Evolutionary conservation across 2,888 invertebrate species (phyloP), one percentile per base, ranked within the genome.

Genomic region (Trissolcus japonicus): DNA sequence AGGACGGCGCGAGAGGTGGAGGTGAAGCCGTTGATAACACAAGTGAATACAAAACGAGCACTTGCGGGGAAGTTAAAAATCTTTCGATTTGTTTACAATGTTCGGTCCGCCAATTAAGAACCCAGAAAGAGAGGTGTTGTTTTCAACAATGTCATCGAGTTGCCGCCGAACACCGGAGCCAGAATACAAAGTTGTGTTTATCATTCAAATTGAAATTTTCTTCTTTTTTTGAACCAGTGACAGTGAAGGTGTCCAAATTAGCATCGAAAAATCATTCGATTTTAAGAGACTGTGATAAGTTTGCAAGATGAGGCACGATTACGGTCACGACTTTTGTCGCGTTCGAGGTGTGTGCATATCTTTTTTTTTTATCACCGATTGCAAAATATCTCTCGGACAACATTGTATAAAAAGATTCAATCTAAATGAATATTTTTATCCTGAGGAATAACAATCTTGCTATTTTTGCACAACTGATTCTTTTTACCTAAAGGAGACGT

Each of bases 81-180:
- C n/a, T 72, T 51, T 41, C 21, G 59, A 72, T 65, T 65, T 63
- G 54, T 65, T 59, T 43, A 59, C 53, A 59, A 16, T 40, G 59
- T 65, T 72, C 59, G n/a, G n/a, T 63, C 35, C 19, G 16, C 71
- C 63, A 71, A 71, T 71, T 71, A 71, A 43, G 50, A 71, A 61
- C 6, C 57, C 25, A 25, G 25, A 21, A 25, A 62, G 17, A 9
- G 53, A 46, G 46, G 25, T 11, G 46, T 14, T n/a, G 63, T 46
- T n/a, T n/a, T 17, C 50, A 63, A 57, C 56, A 51, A 51, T 57
- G 57, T 53, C 57, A 57, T 71, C 57, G 48, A 35, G 62, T 59
- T 29, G 40, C 14, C 43, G 7, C 35, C 16, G 29, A 50, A 62
- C 61, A 46, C 59, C 55, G 56, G 62, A 35, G 16, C 55, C 51